A percentile compares a stretch with the other conserved stretches of the same genome.
These are phyloP conservation scores for Bryconaethiops microstoma DNA, from an alignment of 2,797 vertebrate genomes.

Conservation along the genomic window DNA sequence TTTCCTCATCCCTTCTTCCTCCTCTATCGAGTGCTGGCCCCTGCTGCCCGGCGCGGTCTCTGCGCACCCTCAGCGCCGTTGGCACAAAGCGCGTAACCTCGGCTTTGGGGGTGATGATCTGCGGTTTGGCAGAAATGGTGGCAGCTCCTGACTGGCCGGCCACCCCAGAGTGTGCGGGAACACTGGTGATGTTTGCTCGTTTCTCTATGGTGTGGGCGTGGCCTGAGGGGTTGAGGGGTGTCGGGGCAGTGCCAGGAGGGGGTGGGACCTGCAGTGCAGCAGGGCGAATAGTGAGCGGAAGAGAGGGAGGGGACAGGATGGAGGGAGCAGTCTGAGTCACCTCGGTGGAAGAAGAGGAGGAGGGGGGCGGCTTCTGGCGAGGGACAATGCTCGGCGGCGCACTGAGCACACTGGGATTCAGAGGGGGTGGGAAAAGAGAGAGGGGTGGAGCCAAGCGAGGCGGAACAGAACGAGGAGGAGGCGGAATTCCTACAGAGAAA, in stretches of 20 bases:
- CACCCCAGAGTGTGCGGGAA: slow-evolving; percentile 45
- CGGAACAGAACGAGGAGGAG: slow-evolving; percentile 88
- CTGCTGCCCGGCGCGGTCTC: slow-evolving; percentile 70
- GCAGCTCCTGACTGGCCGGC: slow-evolving; percentile 77
- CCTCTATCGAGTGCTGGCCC: slow-evolving; percentile 59
- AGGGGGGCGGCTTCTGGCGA: slow-evolving; percentile 74
- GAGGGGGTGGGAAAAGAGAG: slow-evolving; percentile 89
- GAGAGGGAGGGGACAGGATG: slow-evolving; percentile 68
- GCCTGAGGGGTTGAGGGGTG: slow-evolving; percentile 55
- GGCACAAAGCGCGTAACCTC: slow-evolving; percentile 97
- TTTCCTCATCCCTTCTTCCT: slow-evolving; percentile 62
- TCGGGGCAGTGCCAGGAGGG: slow-evolving; percentile 73
- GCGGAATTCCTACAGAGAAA: slow-evolving; percentile 84
- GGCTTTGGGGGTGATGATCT: slow-evolving; percentile 96
- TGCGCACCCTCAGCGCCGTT: slow-evolving; percentile 89
- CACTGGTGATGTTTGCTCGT: slow-evolving; percentile 82
- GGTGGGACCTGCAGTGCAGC: slow-evolving; percentile 79
- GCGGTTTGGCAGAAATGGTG: slow-evolving; percentile 97
- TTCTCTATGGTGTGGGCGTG: slow-evolving; percentile 92
- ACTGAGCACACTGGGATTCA: slow-evolving; percentile 91
- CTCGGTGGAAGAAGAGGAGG: slow-evolving; percentile 77
- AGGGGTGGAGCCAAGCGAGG: slow-evolving; percentile 83
- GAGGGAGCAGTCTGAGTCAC: slow-evolving; percentile 61
- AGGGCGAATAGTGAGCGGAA: slow-evolving; percentile 68
- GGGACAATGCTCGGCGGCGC: slow-evolving; percentile 93